Percentiles rank a stretch among this genome's conserved stretches.
phyloP scores from a whole-genome alignment of 2,888 invertebrate species.

The Eristalinus sepulchralis region DNA sequence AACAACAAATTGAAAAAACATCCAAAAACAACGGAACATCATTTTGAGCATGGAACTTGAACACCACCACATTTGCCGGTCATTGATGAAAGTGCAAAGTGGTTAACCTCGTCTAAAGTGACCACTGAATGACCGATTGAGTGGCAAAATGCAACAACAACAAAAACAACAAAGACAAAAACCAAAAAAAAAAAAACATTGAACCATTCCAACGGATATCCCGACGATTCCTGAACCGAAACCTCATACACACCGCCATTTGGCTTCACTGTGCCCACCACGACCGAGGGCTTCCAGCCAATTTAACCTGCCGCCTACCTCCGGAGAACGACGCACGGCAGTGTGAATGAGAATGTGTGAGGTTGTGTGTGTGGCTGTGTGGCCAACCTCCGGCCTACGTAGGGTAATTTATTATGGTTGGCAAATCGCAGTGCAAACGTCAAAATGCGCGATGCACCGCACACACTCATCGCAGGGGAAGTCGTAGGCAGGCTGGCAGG shows the following conservation, averaged over 20 bases:
- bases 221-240: not conserved
- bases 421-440: conserved; percentile 71
- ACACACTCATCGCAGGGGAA: conserved; percentile 50
- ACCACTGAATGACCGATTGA: conserved; percentile 69
- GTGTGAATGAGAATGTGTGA: not conserved
- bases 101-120: conserved; percentile 62
- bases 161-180: conserved; percentile 6
- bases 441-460: conserved; percentile 65
- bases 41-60: conserved; percentile 32
- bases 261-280: conserved; percentile 62
- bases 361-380: not conserved
- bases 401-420: conserved; percentile 70
- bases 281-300: conserved; percentile 65
- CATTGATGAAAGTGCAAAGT: conserved; percentile 69
- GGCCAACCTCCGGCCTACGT: conserved; percentile 42
- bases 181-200: conserved; percentile 5
- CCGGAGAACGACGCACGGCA: conserved; percentile 8
- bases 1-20: not conserved
- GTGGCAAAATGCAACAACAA: conserved; percentile 31
- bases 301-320: conserved; percentile 69
- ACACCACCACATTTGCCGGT: conserved; percentile 49
- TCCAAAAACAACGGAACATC: not conserved
- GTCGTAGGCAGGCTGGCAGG: conserved; percentile 40
- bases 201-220: not conserved
- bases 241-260: conserved; percentile 56